Evolutionary conservation across 2,797 vertebrate genomes (phyloP).

Genomic region (Arvicola amphibius): DNA sequence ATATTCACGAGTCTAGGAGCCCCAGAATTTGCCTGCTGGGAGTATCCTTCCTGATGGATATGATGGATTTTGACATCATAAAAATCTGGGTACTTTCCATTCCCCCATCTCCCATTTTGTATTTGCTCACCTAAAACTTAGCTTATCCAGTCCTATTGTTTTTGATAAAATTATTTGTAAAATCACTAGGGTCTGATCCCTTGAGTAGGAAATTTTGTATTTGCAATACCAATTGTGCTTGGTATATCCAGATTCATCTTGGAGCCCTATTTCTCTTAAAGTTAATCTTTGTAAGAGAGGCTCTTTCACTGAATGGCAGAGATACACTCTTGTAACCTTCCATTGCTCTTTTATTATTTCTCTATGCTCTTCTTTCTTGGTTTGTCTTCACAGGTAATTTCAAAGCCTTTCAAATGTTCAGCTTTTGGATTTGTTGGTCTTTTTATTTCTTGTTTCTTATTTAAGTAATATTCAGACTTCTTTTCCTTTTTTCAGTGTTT

Average conservation of each 20-base stretch:
- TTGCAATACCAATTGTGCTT: not conserved
- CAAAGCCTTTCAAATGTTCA: not conserved
- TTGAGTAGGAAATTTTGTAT: not conserved
- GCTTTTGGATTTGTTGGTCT: not conserved
- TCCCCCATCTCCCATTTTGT: not conserved
- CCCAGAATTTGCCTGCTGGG: constrained; percentile 13
- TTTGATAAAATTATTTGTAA: constrained; percentile 35
- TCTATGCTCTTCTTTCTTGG: not conserved
- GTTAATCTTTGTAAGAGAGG: not conserved
- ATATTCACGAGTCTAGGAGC: not conserved
- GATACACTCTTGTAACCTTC: not conserved
- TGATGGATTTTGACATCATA: not conserved
- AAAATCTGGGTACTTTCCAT: not conserved
- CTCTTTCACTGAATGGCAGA: not conserved
- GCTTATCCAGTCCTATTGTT: not conserved
- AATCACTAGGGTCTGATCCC: not conserved
- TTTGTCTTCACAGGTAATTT: not conserved
- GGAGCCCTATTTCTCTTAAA: not conserved
- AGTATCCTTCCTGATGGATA: not conserved
- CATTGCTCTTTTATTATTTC: not conserved
- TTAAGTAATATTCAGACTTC: not conserved
- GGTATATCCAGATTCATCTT: not conserved
- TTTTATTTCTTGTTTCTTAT: not conserved
- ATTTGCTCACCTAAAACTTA: not conserved
- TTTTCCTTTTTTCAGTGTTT: not conserved